Conservation (phyloP, 2,797 vertebrate genomes). For the Hypotaenidia okinawae region DNA sequence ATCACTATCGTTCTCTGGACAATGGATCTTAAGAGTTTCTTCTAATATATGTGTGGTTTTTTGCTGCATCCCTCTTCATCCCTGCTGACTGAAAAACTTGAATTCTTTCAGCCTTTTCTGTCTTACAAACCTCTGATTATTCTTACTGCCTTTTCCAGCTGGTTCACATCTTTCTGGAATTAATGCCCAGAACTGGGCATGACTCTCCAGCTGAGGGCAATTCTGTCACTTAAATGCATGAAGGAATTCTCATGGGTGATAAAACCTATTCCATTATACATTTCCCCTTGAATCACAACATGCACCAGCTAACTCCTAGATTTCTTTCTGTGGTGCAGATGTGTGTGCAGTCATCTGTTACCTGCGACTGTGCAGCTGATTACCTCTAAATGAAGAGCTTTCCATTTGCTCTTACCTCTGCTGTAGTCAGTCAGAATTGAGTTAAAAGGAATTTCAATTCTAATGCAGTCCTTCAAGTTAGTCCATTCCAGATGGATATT, state of each 20-base stretch:
- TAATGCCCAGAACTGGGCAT: background rate
- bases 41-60: accelerated
- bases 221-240: background rate
- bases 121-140: background rate
- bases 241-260: background rate
- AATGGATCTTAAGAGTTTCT: background rate
- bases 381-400: background rate
- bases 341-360: background rate
- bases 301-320: background rate
- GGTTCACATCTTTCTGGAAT: background rate
- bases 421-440: background rate
- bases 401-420: background rate
- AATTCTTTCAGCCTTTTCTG: background rate
- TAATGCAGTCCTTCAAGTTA: background rate
- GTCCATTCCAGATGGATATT: background rate
- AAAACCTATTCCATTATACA: background rate
- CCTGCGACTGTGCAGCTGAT: background rate
- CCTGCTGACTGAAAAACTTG: background rate
- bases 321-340: background rate
- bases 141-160: background rate
- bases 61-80: background rate
- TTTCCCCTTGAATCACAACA: background rate
- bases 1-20: background rate
- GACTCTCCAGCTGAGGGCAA: background rate
- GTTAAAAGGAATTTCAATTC: background rate